Conservation (phyloP, 2,797 vertebrate species). For the Cossypha heuglini region DNA sequence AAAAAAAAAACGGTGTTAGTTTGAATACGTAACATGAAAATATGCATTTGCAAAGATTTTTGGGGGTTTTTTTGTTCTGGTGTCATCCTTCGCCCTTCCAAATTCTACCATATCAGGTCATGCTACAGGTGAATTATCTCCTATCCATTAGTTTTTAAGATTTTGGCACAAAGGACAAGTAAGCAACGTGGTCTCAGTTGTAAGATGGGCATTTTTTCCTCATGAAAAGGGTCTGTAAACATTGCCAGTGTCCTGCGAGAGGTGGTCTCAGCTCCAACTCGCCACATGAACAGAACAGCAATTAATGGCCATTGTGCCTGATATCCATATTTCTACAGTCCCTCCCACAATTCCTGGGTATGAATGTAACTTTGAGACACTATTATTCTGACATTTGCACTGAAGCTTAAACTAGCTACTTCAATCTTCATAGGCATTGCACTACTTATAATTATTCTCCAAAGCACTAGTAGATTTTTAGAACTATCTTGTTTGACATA, state of each 20-base stretch:
- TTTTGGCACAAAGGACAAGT: background rate
- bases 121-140: background rate
- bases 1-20: background rate
- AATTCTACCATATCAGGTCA: background rate
- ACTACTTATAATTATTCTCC: background rate
- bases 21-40: background rate
- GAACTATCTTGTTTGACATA: background rate
- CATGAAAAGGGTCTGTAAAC: background rate
- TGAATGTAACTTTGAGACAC: background rate
- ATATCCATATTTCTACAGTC: background rate
- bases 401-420: background rate
- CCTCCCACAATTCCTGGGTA: background rate
- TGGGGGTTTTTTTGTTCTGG: rapidly evolving
- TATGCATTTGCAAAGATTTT: background rate
- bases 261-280: background rate
- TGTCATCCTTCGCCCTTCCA: background rate
- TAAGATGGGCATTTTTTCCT: background rate
- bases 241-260: background rate
- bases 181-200: rapidly evolving
- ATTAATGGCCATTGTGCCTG: background rate
- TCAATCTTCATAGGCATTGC: background rate
- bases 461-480: background rate
- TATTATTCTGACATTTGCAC: background rate
- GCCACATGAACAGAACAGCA: background rate
- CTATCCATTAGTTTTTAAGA: background rate